These are phyloP conservation scores for Silurus asotus DNA, from an alignment of 2,113 vertebrate genomes.

Conservation along the genomic window DNA sequence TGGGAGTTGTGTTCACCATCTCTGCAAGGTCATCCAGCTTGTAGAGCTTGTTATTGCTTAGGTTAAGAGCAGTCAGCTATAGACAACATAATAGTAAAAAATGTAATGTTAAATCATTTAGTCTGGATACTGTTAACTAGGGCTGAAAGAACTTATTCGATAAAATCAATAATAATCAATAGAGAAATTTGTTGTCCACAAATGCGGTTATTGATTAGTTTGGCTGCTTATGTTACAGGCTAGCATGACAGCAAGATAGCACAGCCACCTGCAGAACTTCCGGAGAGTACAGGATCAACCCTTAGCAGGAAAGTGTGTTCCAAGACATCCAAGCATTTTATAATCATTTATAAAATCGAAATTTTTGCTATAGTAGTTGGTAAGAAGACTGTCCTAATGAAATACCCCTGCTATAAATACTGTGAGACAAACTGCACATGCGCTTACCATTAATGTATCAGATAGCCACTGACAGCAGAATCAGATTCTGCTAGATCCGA, in stretches of 20 bases:
- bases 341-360: no score
- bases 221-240: no score
- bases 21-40: conserved; percentile 79
- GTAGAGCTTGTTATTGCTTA: conserved; percentile 84
- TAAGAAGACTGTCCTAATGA: not conserved
- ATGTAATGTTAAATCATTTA: not conserved
- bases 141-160: no score
- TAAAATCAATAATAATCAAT: no score
- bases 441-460: not conserved
- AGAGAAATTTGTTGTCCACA: no score
- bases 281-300: no score
- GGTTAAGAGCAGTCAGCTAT: conserved; percentile 80
- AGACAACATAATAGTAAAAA: not conserved
- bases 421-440: not conserved
- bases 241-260: no score
- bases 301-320: no score
- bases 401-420: conserved; percentile 6
- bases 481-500: not conserved
- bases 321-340: no score
- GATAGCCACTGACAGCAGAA: not conserved
- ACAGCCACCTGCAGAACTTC: no score
- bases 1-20: conserved; percentile 76
- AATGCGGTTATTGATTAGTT: no score
- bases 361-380: not conserved
- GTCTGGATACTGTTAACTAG: no score